phyloP scores from a whole-genome alignment of 2,113 vertebrate species.

The Hemicordylus capensis region DNA sequence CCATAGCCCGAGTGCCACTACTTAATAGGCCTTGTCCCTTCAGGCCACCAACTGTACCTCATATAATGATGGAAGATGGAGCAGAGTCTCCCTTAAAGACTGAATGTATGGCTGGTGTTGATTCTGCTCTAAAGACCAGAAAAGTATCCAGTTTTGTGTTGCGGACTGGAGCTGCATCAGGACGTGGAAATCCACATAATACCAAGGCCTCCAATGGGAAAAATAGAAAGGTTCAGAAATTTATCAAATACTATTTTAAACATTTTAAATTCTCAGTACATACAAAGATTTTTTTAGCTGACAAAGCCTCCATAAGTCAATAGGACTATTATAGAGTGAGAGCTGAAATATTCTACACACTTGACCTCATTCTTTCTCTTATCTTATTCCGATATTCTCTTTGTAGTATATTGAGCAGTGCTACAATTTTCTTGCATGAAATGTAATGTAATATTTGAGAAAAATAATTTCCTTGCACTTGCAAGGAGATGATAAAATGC shows the following conservation, averaged over 20 bases:
- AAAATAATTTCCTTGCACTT: neutral
- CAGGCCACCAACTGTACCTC: too few species aligned
- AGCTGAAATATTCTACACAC: neutral
- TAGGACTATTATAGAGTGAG: neutral
- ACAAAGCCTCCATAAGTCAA: neutral
- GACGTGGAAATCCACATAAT: neutral
- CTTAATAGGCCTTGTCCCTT: too few species aligned
- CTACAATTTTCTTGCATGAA: neutral
- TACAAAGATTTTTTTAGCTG: neutral
- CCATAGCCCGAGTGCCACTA: too few species aligned
- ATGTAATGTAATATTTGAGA: neutral
- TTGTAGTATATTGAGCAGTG: neutral
- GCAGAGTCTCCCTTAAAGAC: too few species aligned
- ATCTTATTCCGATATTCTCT: neutral
- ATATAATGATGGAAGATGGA: too few species aligned
- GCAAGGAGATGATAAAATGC: neutral
- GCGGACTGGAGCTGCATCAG: neutral
- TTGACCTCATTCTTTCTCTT: neutral
- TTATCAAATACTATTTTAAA: neutral
- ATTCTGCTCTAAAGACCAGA: too few species aligned
- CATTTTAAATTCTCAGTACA: neutral
- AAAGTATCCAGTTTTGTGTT: neutral
- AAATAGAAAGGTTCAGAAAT: neutral
- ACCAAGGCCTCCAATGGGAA: neutral
- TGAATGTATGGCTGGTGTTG: neutral